A percentile compares a stretch with the other conserved stretches of the same genome.
phyloP scores from a whole-genome alignment of 2,797 vertebrate species.

The Chrysocyon brachyurus region DNA sequence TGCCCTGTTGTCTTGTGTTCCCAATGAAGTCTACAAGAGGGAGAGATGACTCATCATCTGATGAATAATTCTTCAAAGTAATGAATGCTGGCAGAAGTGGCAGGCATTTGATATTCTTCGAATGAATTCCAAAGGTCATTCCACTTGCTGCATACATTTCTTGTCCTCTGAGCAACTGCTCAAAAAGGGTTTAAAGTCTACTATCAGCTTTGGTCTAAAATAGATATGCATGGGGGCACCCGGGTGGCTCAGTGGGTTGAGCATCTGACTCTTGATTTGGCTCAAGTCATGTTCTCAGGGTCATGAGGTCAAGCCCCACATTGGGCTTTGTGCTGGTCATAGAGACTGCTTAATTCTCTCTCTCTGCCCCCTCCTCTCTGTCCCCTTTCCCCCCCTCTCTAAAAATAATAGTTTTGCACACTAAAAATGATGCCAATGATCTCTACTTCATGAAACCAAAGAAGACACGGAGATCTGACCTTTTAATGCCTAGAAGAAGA shows the following conservation, averaged over 20 bases:
- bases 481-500: background rate
- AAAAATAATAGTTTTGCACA: background rate
- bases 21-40: slow-evolving; percentile 49
- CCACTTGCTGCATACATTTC: slow-evolving; percentile 41
- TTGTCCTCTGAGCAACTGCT: slow-evolving; percentile 46
- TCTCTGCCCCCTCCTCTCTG: background rate
- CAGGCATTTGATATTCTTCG: slow-evolving; percentile 69
- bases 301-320: background rate
- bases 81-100: slow-evolving; percentile 70
- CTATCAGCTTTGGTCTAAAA: slow-evolving; percentile 17
- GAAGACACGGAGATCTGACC: background rate
- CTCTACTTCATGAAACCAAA: background rate
- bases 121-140: slow-evolving; percentile 72
- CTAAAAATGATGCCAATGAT: background rate
- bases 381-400: background rate
- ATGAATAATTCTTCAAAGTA: slow-evolving; percentile 68
- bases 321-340: background rate
- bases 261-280: background rate
- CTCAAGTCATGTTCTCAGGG: background rate
- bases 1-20: slow-evolving; percentile 47
- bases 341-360: background rate
- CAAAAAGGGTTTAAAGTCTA: slow-evolving; percentile 30
- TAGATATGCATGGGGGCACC: background rate
- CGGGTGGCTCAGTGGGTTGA: background rate
- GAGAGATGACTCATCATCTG: slow-evolving; percentile 58